Base-by-base conservation (phyloP, 2,888 invertebrate species). In the Pristionchus maxplancki region DNA sequence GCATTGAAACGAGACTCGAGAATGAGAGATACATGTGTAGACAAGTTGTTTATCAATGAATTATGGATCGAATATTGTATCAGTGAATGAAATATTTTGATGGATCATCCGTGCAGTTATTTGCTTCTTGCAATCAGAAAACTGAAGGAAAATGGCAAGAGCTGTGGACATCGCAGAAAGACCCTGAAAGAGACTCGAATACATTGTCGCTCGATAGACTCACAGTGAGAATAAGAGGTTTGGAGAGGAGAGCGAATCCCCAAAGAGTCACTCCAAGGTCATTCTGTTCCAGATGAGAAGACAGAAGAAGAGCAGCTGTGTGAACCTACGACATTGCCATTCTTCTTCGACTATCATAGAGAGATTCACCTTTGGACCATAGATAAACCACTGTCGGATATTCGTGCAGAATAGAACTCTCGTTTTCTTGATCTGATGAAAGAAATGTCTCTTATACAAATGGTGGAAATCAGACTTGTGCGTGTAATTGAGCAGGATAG, bases 271-370 rank as follows among this genome's bases (percentile, higher is more conserved):
- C 74, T 78, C 74, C 74, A n/a, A 78, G 74, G 44, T 78, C 74
- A 78, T 78, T 78, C 11, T 78, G 74, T 78, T 78, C 74, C 37
- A 78, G 74, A 78, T 78, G 74, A 78, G 74, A 78, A 78, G 74
- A 78, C 24, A 78, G 31, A 20, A 78, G 78, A 48, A 78, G 78
- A 78, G 78, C 78, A 1, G 74, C 74, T 9, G 74, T 78, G 44
- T 78, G 74, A 13, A 78, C 74, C 74, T 78, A 15, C 9, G 11
- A 40, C 15, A 3, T 4, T 11, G 1, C 9, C 0, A 40, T 40
- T 24, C 4, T 40, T 24, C 34, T 20, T 1, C 9, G 15, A 11
- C 15, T 4, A 3, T 31, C n/a, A n/a, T n/a, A 15, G 37, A 31
- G 20, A 37, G 11, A 40, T 24, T 37, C 9, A 78, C 74, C 44